A percentile compares a stretch with the other conserved stretches of the same genome.
phyloP scores from a whole-genome alignment of 2,113 vertebrate species.

The Orthonyx spaldingii region DNA sequence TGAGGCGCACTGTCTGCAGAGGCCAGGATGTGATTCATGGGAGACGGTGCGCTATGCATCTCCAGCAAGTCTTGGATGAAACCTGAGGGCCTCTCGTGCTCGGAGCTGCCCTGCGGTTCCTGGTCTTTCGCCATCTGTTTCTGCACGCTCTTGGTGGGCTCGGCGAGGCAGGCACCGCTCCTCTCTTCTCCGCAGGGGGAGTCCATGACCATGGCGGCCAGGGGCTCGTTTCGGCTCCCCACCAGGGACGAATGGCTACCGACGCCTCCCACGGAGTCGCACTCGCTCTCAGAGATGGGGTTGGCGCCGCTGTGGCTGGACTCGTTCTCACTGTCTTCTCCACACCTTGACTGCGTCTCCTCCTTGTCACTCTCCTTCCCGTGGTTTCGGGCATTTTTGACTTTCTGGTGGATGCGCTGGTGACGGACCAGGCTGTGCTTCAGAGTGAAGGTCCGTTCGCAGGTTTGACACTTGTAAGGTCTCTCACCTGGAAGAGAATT shows the following conservation, averaged over 20 bases:
- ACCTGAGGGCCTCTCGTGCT: constrained; percentile 39
- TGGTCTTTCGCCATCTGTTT: constrained; percentile 32
- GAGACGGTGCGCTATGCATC: constrained; percentile 70
- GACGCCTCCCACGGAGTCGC: background rate
- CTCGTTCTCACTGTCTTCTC: constrained; percentile 83
- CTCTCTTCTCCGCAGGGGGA: constrained; percentile 48
- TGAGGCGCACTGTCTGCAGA: constrained; percentile 69
- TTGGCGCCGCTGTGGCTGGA: constrained; percentile 81
- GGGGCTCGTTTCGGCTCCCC: constrained; percentile 55
- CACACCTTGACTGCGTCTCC: constrained; percentile 57
- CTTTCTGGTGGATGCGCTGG: constrained; percentile 92
- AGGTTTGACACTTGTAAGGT: constrained; percentile 93
- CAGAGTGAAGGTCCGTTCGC: constrained; percentile 93
- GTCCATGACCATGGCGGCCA: background rate
- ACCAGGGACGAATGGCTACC: constrained; percentile 11
- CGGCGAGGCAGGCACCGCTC: background rate
- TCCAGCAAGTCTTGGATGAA: constrained; percentile 80
- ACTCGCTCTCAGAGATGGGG: constrained; percentile 80
- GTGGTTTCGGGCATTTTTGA: constrained; percentile 64
- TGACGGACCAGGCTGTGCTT: constrained; percentile 98
- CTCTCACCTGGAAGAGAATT: constrained; percentile 81
- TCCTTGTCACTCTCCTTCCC: constrained; percentile 75
- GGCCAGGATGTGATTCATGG: constrained; percentile 75
- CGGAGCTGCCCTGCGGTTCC: constrained; percentile 11
- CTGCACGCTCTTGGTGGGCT: constrained; percentile 12